A percentile compares a stretch with the other conserved stretches of the same genome.
These are phyloP conservation scores for Calonectris borealis DNA, from an alignment of 2,113 vertebrate genomes.

Conservation along the genomic window DNA sequence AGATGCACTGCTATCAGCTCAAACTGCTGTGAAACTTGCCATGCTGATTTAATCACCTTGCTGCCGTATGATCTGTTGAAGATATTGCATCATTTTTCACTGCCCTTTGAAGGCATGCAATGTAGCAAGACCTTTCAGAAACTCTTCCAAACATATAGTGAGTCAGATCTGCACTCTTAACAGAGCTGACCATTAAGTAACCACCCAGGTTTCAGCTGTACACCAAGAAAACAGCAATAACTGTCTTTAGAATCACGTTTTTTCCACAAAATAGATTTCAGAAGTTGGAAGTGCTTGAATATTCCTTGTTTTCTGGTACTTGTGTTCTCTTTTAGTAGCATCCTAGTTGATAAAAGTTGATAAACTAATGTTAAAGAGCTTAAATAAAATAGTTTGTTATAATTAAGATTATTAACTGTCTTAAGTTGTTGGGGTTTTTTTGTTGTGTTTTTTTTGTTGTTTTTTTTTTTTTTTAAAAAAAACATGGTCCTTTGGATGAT, in stretches of 20 bases:
- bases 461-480: too few species aligned
- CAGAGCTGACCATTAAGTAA: neutral
- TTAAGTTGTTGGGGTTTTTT: too few species aligned
- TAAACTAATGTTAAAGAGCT: neutral
- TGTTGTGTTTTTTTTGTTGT: too few species aligned
- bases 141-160: neutral
- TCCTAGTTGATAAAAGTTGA: neutral
- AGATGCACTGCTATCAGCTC: neutral
- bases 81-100: neutral
- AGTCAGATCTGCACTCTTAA: neutral
- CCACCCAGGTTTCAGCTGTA: neutral
- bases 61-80: neutral
- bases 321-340: neutral
- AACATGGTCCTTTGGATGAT: too few species aligned
- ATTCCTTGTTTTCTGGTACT: neutral
- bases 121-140: neutral
- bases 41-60: slow-evolving; percentile 9
- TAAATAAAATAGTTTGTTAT: neutral
- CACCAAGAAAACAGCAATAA: neutral
- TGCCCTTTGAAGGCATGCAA: neutral
- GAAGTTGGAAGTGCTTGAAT: neutral
- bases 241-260: neutral
- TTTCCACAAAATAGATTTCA: neutral
- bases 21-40: slow-evolving; percentile 1
- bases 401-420: neutral